Base-by-base conservation (phyloP, 1,140 invertebrate genomes). In the Dendroctonus ponderosae region DNA sequence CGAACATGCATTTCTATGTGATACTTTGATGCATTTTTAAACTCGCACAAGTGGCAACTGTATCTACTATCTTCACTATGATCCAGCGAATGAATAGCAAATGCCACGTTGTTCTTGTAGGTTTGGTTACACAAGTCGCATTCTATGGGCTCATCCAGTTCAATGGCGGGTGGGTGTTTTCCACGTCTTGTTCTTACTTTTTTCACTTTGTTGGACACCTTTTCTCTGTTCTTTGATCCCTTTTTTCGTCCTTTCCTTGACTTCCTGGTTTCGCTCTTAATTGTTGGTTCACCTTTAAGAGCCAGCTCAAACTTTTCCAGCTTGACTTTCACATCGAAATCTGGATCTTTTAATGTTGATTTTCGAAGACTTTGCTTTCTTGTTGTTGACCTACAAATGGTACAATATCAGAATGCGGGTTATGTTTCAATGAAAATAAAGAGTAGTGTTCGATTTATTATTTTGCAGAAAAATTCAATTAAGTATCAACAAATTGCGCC, bases 101-200 rank as follows among this genome's bases (percentile, higher is more conserved):
- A 75, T 1, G 68, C 71, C 0, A 75, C 59, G 50, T 72, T 74
- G 39, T 75, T 72, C 46, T 72, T 72, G 43, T 72, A 76, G 11
- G 69, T 76, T 48, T 71, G 61, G 15, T 73, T 72, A 48, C 75
- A 77, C 7, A 73, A 43, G 41, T 76, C 75, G 44, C 75, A 76
- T 58, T 72, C 74, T 8, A 76, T 69, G 3, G 71, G 66, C 42
- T 72, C 71, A 40, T 72, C 69, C 39, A 70, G 48, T 71, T 86
- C 84, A 0, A 80, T 80, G 54, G 84, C 80, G 67, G 80, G 77
- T 50, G 86, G 84, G 46, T 82, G 81, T 46, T 63, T 62, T 0
- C 42, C 80, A 77, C 72, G 69, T 14, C 63, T 57, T 43, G 54
- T 63, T 42, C 49, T 67, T 7, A 14, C 44, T 44, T 49, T 66